phyloP scores from a whole-genome alignment of 2,888 invertebrate species.

The Heteromyza rotundicornis region DNA sequence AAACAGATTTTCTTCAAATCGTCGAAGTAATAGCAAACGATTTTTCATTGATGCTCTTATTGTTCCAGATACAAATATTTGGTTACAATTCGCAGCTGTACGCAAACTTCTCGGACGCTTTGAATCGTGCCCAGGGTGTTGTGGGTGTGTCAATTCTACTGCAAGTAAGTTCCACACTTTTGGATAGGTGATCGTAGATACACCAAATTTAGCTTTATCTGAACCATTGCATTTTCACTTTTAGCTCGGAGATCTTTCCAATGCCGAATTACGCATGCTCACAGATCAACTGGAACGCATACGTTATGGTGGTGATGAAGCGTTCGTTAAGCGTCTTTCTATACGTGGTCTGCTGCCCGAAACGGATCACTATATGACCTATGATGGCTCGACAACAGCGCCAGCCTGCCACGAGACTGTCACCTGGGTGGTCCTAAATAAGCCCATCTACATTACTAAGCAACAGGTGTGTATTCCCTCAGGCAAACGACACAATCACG shows the following conservation, averaged over 20 bases:
- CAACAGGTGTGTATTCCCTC: constrained; percentile 77
- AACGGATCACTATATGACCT: constrained; percentile 97
- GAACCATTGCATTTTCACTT: neutral
- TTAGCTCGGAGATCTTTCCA: constrained; percentile 90
- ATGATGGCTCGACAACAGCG: constrained; percentile 95
- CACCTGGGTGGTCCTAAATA: constrained; percentile 97
- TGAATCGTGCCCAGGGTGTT: constrained; percentile 92
- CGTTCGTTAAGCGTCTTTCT: constrained; percentile 83
- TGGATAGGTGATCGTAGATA: no score
- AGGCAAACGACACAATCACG: neutral
- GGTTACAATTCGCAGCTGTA: constrained; percentile 98
- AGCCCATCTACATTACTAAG: constrained; percentile 96
- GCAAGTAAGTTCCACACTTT: constrained; percentile 73
- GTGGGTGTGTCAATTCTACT: constrained; percentile 92
- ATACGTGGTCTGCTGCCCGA: constrained; percentile 88
- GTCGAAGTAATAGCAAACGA: neutral
- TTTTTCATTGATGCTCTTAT: neutral
- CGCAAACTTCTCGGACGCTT: constrained; percentile 93
- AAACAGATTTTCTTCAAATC: no score
- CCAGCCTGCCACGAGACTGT: constrained; percentile 98
- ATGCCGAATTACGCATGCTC: constrained; percentile 87
- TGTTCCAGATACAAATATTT: constrained; percentile 94
- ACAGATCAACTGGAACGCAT: constrained; percentile 93
- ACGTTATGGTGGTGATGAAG: constrained; percentile 87
- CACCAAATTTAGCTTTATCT: neutral